Evolutionary conservation across 2,113 vertebrate species (phyloP).

Genomic region (Salvelinus namaycush): DNA sequence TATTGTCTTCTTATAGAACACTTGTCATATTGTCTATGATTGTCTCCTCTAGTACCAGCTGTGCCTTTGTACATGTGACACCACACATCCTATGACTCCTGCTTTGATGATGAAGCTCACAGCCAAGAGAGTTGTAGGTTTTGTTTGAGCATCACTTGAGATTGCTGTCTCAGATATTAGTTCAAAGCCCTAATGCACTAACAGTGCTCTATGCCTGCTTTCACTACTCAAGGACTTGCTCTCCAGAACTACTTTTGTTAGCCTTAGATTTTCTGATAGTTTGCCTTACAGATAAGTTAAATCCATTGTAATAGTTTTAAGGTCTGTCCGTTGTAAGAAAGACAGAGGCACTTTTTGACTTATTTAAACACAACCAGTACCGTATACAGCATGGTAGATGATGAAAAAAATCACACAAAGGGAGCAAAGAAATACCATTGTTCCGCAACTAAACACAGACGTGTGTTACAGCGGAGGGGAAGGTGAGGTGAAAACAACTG

Average conservation of each 20-base stretch:
- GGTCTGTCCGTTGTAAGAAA: background rate
- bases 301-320: too few species aligned
- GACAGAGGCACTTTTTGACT: conserved; percentile 46
- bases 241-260: background rate
- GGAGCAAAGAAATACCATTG: conserved; percentile 46
- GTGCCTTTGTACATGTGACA: conserved; percentile 43
- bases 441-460: conserved; percentile 39
- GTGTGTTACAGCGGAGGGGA: conserved; percentile 44
- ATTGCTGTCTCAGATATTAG: conserved; percentile 31
- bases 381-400: background rate
- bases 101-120: conserved; percentile 40
- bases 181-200: conserved; percentile 26
- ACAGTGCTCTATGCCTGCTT: background rate
- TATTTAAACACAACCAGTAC: conserved; percentile 63
- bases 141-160: conserved; percentile 45
- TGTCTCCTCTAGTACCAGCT: conserved; percentile 26
- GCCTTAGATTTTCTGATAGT: background rate
- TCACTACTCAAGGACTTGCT: too few species aligned
- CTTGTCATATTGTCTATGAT: too few species aligned
- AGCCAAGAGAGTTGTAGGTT: conserved; percentile 20
- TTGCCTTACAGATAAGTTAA: too few species aligned
- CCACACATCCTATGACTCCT: conserved; percentile 50
- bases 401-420: conserved; percentile 45
- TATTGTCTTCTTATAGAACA: background rate
- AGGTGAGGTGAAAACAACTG: conserved; percentile 56